These are phyloP conservation scores for Turdus rufiventris DNA, from an alignment of 2,113 vertebrate species.

Conservation along the genomic window DNA sequence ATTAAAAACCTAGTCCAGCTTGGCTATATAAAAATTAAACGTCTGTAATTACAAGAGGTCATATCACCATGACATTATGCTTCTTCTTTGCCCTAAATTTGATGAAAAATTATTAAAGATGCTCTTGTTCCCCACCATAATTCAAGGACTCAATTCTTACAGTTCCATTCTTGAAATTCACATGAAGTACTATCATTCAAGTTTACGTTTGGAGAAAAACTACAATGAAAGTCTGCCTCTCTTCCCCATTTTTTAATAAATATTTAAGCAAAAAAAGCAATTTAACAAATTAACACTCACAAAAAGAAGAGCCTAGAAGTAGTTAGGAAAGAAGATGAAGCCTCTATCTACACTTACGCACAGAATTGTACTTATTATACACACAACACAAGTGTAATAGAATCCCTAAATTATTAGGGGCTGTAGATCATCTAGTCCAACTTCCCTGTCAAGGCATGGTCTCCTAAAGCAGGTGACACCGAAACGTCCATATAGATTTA, in stretches of 20 bases:
- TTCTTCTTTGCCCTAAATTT: background rate
- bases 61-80: background rate
- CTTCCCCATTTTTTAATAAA: background rate
- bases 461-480: background rate
- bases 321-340: background rate
- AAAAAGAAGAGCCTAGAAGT: background rate
- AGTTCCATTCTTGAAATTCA: fast-evolving
- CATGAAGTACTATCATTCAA: background rate
- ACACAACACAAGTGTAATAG: background rate
- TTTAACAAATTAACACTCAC: background rate
- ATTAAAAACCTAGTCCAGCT: background rate
- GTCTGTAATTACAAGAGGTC: background rate
- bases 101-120: background rate
- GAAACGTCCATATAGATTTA: background rate
- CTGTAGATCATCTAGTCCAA: background rate
- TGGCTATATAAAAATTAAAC: background rate
- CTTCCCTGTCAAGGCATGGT: background rate
- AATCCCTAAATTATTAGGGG: background rate
- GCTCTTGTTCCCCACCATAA: background rate
- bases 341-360: fast-evolving
- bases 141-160: background rate
- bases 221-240: background rate
- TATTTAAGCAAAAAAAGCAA: background rate
- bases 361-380: background rate
- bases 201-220: background rate